A percentile compares a stretch with the other conserved stretches of the same genome.
Evolutionary conservation across 1,140 invertebrate species (phyloP).

Genomic region (Tigriopus japonicus): DNA sequence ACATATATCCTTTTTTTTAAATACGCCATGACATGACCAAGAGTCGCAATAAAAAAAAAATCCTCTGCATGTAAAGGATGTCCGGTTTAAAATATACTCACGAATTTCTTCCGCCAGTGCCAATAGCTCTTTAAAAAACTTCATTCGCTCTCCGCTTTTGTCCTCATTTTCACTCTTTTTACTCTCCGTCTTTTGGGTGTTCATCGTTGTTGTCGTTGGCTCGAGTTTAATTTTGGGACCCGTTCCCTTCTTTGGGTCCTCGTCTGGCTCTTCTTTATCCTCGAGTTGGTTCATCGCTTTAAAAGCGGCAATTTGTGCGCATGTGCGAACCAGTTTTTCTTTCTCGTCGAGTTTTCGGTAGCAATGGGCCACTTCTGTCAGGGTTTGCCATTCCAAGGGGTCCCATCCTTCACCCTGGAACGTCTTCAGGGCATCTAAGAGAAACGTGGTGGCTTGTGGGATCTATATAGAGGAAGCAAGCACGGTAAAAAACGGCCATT

Average conservation of each 20-base stretch:
- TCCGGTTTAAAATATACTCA: neutral
- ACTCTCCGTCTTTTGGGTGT: too few species aligned
- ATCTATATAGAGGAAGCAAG: constrained; percentile 43
- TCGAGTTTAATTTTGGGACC: too few species aligned
- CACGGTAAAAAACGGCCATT: too few species aligned
- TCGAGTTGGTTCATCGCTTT: neutral
- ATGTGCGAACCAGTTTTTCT: neutral
- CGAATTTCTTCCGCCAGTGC: neutral
- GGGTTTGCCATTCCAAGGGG: neutral
- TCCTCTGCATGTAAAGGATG: too few species aligned
- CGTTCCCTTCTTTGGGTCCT: too few species aligned
- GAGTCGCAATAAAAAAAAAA: too few species aligned
- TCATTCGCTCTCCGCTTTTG: neutral
- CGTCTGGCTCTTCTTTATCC: too few species aligned
- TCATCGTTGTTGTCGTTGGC: too few species aligned
- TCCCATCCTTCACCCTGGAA: constrained; percentile 70
- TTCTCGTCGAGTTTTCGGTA: neutral
- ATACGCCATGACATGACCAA: too few species aligned
- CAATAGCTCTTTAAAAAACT: neutral
- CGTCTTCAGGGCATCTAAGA: constrained; percentile 62
- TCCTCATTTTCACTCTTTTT: neutral
- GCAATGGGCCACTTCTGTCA: neutral
- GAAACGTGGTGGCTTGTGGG: constrained; percentile 67
- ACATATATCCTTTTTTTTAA: too few species aligned
- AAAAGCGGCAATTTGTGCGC: neutral